phyloP scores from a whole-genome alignment of 2,797 vertebrate species.

The Aphelocoma californica region DNA sequence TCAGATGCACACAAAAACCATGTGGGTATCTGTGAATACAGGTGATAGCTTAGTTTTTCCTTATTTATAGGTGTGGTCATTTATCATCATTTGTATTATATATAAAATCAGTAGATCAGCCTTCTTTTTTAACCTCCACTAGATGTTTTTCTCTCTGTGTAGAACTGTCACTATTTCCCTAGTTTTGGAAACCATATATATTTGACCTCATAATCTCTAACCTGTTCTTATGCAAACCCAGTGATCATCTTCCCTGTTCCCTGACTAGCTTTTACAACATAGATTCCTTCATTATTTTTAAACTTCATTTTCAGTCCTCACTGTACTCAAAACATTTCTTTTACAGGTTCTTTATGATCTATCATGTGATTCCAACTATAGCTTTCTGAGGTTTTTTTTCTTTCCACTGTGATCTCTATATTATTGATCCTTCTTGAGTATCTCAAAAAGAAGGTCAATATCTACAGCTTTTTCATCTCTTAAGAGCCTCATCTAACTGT shows the following conservation, averaged over 20 bases:
- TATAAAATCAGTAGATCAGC: neutral
- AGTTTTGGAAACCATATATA: neutral
- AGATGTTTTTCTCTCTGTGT: neutral
- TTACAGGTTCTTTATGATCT: neutral
- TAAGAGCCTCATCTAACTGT: neutral
- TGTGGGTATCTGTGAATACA: neutral
- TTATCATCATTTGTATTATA: neutral
- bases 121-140: neutral
- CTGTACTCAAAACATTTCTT: neutral
- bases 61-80: neutral
- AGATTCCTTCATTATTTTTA: neutral
- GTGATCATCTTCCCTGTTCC: neutral
- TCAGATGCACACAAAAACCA: neutral
- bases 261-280: neutral
- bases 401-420: neutral
- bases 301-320: neutral
- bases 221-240: neutral
- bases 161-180: neutral
- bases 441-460: neutral
- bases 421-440: constrained; percentile 16
- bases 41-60: neutral
- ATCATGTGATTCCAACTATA: neutral
- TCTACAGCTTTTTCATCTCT: constrained; percentile 2
- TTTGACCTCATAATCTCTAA: neutral
- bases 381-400: neutral